phyloP scores from a whole-genome alignment of 2,797 vertebrate genomes.

The Chelmon rostratus region DNA sequence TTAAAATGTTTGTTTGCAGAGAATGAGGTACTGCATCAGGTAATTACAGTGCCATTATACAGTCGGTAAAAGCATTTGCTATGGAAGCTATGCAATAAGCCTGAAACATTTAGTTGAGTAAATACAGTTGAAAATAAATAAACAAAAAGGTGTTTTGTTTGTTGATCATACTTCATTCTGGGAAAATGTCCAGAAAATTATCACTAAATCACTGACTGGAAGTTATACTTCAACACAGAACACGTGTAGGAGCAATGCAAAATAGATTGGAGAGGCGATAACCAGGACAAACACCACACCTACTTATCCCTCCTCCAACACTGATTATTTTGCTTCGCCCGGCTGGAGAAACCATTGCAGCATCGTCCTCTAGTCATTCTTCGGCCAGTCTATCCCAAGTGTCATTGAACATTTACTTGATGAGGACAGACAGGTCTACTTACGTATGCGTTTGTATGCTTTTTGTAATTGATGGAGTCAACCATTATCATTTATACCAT shows the following conservation, averaged over 20 bases:
- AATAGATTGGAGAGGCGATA: conserved; percentile 80
- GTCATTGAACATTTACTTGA: conserved; percentile 91
- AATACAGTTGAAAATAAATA: conserved; percentile 49
- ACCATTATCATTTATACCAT: conserved; percentile 88
- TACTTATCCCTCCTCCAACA: conserved; percentile 70
- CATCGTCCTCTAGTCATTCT: conserved; percentile 71
- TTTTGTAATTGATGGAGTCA: conserved; percentile 86
- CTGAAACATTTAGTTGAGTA: conserved; percentile 28
- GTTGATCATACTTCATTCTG: conserved; percentile 31
- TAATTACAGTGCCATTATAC: conserved; percentile 40
- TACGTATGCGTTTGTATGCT: conserved; percentile 86
- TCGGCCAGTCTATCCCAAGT: conserved; percentile 82
- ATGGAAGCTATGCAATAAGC: conserved; percentile 23
- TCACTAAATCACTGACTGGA: conserved; percentile 39
- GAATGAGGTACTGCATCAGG: conserved; percentile 11
- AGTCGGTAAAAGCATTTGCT: conserved; percentile 38
- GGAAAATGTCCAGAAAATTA: conserved; percentile 19
- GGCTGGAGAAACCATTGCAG: conserved; percentile 74
- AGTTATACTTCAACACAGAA: conserved; percentile 85
- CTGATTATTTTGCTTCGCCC: conserved; percentile 81
- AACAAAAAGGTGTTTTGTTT: conserved; percentile 29
- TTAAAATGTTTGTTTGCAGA: conserved; percentile 43
- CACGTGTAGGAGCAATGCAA: conserved; percentile 79
- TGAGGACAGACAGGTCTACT: conserved; percentile 88
- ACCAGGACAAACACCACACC: conserved; percentile 56